These are phyloP conservation scores for Montipora cactus DNA, from an alignment of 64 coral and sea anemone genomes.

Conservation along the genomic window DNA sequence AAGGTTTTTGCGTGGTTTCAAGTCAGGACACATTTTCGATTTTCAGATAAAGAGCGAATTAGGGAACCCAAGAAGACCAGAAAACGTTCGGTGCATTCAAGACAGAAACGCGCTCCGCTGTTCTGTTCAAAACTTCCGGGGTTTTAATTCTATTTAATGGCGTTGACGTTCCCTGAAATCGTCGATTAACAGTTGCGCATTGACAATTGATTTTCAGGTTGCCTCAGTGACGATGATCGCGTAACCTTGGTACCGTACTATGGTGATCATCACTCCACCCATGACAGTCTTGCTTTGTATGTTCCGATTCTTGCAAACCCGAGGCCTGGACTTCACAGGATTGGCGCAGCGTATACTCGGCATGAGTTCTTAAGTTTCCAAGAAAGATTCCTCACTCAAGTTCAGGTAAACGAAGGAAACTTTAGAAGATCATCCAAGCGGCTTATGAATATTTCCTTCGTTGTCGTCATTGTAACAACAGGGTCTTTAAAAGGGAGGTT, in stretches of 20 bases:
- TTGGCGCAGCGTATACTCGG: slow-evolving; percentile 66
- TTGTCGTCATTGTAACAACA: too few relatives aligned
- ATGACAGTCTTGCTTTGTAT: slow-evolving; percentile 82
- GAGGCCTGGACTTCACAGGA: slow-evolving; percentile 33
- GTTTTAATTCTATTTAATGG: too few relatives aligned
- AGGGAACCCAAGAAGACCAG: too few relatives aligned
- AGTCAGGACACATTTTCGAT: too few relatives aligned
- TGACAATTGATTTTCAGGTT: slow-evolving; percentile 22
- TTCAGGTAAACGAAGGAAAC: slow-evolving; percentile 38
- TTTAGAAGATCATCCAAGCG: not conserved
- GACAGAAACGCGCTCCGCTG: too few relatives aligned
- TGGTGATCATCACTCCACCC: slow-evolving; percentile 80
- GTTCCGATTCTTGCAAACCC: slow-evolving; percentile 79
- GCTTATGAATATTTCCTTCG: not conserved
- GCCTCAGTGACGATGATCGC: slow-evolving; percentile 79
- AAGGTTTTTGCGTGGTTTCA: too few relatives aligned
- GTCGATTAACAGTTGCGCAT: not conserved
- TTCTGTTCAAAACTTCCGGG: too few relatives aligned
- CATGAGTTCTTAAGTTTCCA: slow-evolving; percentile 70
- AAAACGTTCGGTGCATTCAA: too few relatives aligned
- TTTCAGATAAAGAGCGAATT: too few relatives aligned
- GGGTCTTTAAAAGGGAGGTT: too few relatives aligned
- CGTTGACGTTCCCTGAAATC: too few relatives aligned
- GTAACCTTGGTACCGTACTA: slow-evolving; percentile 91
- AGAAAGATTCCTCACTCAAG: slow-evolving; percentile 84